Evolutionary conservation across 2,888 invertebrate species (phyloP), one percentile per base, ranked within the genome.

Genomic region (Theretra japonica): DNA sequence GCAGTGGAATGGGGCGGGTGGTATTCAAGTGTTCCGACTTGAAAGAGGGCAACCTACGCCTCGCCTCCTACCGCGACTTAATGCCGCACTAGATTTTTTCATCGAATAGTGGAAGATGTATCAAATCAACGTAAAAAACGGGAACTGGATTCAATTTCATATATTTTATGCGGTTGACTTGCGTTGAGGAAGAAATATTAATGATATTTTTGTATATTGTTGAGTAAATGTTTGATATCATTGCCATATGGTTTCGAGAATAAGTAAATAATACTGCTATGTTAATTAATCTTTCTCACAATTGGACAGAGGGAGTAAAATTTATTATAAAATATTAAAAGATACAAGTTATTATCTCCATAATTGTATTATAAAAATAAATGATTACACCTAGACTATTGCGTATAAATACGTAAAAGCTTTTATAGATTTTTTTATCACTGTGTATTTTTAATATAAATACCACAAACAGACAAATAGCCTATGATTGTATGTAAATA

Each of bases 31-130:
- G 89, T 86, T 86, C 86, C 86, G 85, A 83, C 86, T 90, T 86
- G 84, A 88, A 88, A 88, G 88, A 86, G 88, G 90, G 86, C 88
- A 85, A 82, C 86, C 86, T 70, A 70, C 62, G 69, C 75, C 80
- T 87, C 80, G 77, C 81, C 83, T 81, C 86, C 84, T 79, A 83
- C 86, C 87, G 81, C 88, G 87, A 88, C 89, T 88, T 90, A 89
- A 90, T 90, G 87, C 90, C 87, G 86, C 83, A 88, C 90, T 90
- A 89, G 89, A 90, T 90, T 92, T 92, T 92, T 92, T 91, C 85
- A 83, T 86, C 86, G 85, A 85, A 86, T 87, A 89, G 88, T 87
- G 80, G 25, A 60, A 65, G 33, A 53, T 62, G 53, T 73, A 76
- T 73, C 71, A 75, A 73, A 68, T 74, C 71, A 75, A 65, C 23